These are phyloP conservation scores for Brachionus paranguensis DNA, from an alignment of 1,140 invertebrate species.

Conservation along the genomic window DNA sequence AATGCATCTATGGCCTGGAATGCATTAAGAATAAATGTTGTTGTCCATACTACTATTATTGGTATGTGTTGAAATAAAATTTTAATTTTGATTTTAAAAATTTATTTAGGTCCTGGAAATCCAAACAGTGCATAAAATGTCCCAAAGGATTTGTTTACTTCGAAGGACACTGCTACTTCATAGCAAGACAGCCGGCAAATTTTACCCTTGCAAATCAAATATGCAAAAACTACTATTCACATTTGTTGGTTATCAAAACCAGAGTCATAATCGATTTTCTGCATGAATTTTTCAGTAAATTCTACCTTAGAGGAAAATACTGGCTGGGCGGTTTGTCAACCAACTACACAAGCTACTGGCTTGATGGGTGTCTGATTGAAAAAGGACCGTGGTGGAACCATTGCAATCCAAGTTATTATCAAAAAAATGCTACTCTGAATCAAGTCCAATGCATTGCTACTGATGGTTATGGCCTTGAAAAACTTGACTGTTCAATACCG, in stretches of 20 bases:
- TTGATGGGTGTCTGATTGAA: conserved; percentile 14
- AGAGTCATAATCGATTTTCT: neutral
- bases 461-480: conserved; percentile 8
- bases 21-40: neutral
- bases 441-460: neutral
- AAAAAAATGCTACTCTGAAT: neutral
- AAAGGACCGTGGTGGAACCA: conserved; percentile 12
- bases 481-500: neutral
- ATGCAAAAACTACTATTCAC: neutral
- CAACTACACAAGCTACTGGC: neutral
- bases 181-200: neutral
- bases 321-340: neutral
- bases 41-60: conserved; percentile 2
- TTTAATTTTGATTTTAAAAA: neutral
- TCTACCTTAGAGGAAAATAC: neutral
- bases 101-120: neutral
- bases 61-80: neutral
- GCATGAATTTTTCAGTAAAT: neutral
- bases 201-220: neutral
- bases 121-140: neutral
- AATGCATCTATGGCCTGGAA: neutral
- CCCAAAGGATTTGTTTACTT: neutral
- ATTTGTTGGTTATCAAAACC: neutral
- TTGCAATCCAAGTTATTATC: neutral
- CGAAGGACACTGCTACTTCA: neutral